Evolutionary conservation across 2,888 invertebrate species (phyloP).

Genomic region (Mesodorylaimus sp.): DNA sequence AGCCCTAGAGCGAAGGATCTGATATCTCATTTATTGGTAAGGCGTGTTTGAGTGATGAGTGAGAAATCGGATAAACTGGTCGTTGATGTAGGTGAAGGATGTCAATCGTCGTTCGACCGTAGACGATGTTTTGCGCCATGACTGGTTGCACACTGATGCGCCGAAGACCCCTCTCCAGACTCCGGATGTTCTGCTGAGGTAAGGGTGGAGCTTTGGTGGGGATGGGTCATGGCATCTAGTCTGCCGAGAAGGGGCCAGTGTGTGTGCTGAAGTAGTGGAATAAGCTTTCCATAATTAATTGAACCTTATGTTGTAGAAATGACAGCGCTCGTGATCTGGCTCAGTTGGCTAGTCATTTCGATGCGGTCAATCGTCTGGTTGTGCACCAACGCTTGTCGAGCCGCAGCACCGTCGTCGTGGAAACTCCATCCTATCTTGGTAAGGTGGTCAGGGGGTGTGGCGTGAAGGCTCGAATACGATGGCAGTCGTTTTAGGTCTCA

Average conservation of each 20-base stretch:
- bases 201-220: too few species aligned
- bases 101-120: constrained; percentile 21
- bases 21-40: constrained; percentile 63
- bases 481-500: too few species aligned
- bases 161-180: constrained; percentile 23
- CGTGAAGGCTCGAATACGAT: too few species aligned
- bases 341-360: constrained; percentile 83
- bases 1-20: constrained; percentile 80
- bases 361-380: constrained; percentile 76
- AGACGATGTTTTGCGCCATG: constrained; percentile 24
- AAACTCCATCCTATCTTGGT: too few species aligned
- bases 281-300: too few species aligned
- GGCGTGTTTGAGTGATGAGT: constrained; percentile 34
- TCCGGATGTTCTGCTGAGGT: constrained; percentile 19
- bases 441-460: too few species aligned
- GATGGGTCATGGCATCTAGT: too few species aligned
- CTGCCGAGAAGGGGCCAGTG: too few species aligned
- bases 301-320: constrained; percentile 60
- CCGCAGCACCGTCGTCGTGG: too few species aligned
- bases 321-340: constrained; percentile 86
- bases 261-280: too few species aligned
- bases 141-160: constrained; percentile 23
- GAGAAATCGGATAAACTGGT: neutral
- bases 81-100: constrained; percentile 16
- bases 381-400: constrained; percentile 62